phyloP scores from a whole-genome alignment of 1,140 invertebrate genomes.

The Ctenoplectra terminalis region DNA sequence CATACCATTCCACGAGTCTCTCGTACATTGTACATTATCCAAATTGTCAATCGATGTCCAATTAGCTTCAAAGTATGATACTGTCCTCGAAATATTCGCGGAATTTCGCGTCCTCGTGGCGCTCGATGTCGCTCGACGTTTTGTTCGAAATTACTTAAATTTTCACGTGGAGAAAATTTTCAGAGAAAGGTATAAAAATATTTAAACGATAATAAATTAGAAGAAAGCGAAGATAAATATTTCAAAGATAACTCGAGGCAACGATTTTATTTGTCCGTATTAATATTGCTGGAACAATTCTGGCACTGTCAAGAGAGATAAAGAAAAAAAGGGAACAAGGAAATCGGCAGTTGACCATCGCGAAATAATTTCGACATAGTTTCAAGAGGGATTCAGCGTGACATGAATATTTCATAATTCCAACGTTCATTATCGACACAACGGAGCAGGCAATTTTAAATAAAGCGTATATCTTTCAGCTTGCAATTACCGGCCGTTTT shows the following conservation, averaged over 20 bases:
- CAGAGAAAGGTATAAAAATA: no score
- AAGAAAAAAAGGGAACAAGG: neutral
- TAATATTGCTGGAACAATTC: no score
- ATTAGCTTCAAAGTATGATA: conserved; percentile 32
- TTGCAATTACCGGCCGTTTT: neutral
- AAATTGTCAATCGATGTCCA: conserved; percentile 42
- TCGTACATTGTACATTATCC: conserved; percentile 43
- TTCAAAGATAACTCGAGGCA: no score
- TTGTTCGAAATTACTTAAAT: neutral
- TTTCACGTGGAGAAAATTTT: neutral
- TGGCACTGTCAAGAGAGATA: no score
- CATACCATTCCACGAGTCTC: conserved; percentile 45
- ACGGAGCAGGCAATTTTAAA: neutral
- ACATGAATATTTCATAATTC: conserved; percentile 20
- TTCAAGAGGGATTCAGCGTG: neutral
- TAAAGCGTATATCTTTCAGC: neutral
- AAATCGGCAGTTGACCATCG: neutral
- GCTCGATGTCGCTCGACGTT: neutral
- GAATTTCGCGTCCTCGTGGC: neutral
- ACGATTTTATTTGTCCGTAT: no score
- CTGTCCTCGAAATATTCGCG: conserved; percentile 2
- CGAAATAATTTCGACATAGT: conserved; percentile 6
- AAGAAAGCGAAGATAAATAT: no score
- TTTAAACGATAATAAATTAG: no score
- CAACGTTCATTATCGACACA: neutral